Evolutionary conservation across 2,888 invertebrate species (phyloP).

Genomic region (Andrena bucephala): DNA sequence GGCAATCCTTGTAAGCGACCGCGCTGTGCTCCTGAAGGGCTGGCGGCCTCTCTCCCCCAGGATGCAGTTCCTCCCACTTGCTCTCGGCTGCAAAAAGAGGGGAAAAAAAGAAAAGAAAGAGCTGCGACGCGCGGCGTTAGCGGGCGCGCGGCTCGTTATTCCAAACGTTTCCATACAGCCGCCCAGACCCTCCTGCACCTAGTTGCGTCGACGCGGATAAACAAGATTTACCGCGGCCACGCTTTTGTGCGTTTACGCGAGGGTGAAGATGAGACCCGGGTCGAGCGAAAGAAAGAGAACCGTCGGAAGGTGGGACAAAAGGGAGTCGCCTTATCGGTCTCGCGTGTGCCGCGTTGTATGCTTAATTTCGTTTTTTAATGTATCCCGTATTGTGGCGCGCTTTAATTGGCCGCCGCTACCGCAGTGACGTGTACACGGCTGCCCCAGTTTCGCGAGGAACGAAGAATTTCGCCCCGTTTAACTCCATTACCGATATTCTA

Average conservation of each 20-base stretch:
- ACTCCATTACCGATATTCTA: not conserved
- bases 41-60: conserved; percentile 90
- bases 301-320: conserved; percentile 18
- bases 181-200: conserved; percentile 18
- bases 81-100: conserved; percentile 87
- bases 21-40: conserved; percentile 94
- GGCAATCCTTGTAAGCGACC: conserved; percentile 90
- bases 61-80: conserved; percentile 91
- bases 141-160: conserved; percentile 50
- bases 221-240: conserved; percentile 48
- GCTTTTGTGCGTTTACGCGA: conserved; percentile 34
- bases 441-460: conserved; percentile 29
- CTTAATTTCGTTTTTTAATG: conserved; percentile 35
- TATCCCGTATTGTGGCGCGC: conserved; percentile 24
- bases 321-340: conserved; percentile 27
- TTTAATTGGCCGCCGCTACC: conserved; percentile 46
- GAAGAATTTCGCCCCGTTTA: conserved; percentile 19
- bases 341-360: conserved; percentile 17
- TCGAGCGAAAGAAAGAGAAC: not conserved
- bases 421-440: not conserved
- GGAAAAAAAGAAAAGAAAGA: not conserved
- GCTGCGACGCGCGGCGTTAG: conserved; percentile 21
- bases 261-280: conserved; percentile 24
- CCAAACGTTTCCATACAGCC: conserved; percentile 47
- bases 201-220: conserved; percentile 34